Percentiles rank a stretch among this genome's conserved stretches.
Conservation (phyloP, 1,140 invertebrate genomes). For the Magallana ariakensis region DNA sequence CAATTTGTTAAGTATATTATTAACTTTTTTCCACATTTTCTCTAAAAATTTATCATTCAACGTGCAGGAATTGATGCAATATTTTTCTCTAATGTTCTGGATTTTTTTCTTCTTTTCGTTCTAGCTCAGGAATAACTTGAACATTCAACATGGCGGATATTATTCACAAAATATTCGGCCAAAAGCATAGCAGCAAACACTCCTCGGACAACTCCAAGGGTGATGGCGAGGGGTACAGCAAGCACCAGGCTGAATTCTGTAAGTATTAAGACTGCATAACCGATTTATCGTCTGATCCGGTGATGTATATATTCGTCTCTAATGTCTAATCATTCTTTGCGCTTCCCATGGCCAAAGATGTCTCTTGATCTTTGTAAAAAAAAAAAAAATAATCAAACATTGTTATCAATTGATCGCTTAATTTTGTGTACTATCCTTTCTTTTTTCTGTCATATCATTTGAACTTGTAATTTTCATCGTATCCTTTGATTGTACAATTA, state of each 20-base stretch:
- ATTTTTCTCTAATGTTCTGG: not conserved
- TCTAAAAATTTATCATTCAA: not conserved
- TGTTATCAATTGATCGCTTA: not conserved
- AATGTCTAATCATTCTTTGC: not conserved
- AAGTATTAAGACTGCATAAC: constrained; percentile 44
- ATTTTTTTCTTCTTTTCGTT: not conserved
- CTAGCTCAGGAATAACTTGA: not conserved
- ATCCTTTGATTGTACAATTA: not conserved
- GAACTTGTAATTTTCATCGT: not conserved
- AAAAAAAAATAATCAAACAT: not conserved
- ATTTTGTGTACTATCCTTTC: not conserved
- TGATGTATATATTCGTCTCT: too few relatives aligned
- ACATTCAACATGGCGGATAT: constrained; percentile 59
- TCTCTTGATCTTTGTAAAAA: not conserved
- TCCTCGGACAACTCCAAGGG: constrained; percentile 49
- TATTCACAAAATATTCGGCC: constrained; percentile 65
- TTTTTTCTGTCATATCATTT: not conserved
- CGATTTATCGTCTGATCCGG: not conserved
- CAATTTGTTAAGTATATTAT: not conserved
- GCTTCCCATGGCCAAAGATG: not conserved
- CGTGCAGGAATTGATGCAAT: not conserved
- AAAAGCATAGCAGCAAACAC: constrained; percentile 58
- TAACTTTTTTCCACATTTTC: not conserved
- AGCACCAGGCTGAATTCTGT: constrained; percentile 64
- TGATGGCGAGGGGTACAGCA: constrained; percentile 61